phyloP scores from a whole-genome alignment of 2,797 vertebrate species.

The Ctenosaura bakeri region DNA sequence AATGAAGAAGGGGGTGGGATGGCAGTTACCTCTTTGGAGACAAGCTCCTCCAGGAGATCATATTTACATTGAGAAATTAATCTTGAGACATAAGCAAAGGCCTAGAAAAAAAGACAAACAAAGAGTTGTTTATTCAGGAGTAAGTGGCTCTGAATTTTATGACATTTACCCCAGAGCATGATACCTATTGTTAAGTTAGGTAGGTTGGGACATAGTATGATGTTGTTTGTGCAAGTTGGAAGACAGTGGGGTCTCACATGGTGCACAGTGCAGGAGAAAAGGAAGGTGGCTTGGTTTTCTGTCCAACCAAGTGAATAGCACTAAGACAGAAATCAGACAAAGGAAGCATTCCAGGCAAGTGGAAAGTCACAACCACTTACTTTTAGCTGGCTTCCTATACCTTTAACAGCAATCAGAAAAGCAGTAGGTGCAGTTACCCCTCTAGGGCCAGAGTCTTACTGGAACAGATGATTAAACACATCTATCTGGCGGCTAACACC shows the following conservation, averaged over 20 bases:
- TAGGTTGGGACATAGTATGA: not conserved
- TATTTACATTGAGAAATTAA: slow-evolving; percentile 90
- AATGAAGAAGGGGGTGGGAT: not conserved
- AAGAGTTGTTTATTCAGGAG: slow-evolving; percentile 27
- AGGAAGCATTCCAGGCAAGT: not conserved
- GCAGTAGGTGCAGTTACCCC: not conserved
- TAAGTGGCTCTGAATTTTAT: not conserved
- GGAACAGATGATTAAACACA: not conserved
- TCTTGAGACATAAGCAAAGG: slow-evolving; percentile 90
- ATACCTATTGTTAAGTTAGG: not conserved
- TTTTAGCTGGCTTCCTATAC: not conserved
- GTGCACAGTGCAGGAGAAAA: not conserved
- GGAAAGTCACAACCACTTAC: too few relatives aligned
- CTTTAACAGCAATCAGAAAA: not conserved
- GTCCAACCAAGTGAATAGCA: not conserved
- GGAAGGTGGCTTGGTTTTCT: not conserved
- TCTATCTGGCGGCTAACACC: not conserved
- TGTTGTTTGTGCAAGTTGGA: not conserved
- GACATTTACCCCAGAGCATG: not conserved
- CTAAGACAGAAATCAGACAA: not conserved
- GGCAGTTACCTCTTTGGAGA: slow-evolving; percentile 88
- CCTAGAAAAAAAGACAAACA: slow-evolving; percentile 79
- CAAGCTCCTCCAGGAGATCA: slow-evolving; percentile 90
- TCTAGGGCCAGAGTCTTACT: not conserved
- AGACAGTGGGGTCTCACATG: not conserved